Base-by-base conservation (phyloP, 2,888 invertebrate genomes). In the Harpalus rubripes region DNA sequence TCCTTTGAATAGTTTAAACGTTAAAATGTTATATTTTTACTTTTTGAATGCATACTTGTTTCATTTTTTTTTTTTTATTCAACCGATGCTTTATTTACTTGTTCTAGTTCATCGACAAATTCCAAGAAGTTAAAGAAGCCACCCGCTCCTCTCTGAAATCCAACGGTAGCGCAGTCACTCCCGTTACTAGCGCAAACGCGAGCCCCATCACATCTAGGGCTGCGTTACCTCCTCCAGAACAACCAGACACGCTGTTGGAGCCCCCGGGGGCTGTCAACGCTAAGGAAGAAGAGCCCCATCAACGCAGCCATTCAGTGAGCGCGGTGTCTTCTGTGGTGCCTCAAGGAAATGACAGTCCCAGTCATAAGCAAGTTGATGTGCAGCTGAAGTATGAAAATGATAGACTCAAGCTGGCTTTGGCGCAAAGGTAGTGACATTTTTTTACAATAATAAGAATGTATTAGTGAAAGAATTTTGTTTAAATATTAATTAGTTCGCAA, bases 361-460 rank as follows among this genome's bases (percentile, higher is more conserved):
- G 94, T 89, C 94, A 95, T 90, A 94, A 94, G 88, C 92, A 91
- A 83, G 92, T 93, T 61, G 96, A 98, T 90, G 96, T 96, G 90
- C 98, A 98, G 91, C 93, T 99, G 86, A 97, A 98, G 90, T 98
- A 98, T 92, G 99, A 99, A 92, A 99, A 99, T 91, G 99, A 99
- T 90, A 94, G 98, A 87, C 94, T 99, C 88, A 98, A 99, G 92
- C 94, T 98, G 87, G 99, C 99, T 18, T 93, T 99, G 87, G 97
- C 97, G 81, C 98, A 99, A 92, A 99, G 98, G 98, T 98, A 52
- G 44, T 2, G 44, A 32, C 6, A 32, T 32, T 32, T 32, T 32
- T 32, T 32, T 4, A 32, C 0, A 32, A 32, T 32, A 5, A 32
- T 22, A 22, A 22, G 22, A 22, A 22, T n/a, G n/a, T n/a, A n/a